A percentile compares a stretch with the other conserved stretches of the same genome.
phyloP scores from a whole-genome alignment of 2,888 invertebrate species.

The Cryptocephalus moraei region DNA sequence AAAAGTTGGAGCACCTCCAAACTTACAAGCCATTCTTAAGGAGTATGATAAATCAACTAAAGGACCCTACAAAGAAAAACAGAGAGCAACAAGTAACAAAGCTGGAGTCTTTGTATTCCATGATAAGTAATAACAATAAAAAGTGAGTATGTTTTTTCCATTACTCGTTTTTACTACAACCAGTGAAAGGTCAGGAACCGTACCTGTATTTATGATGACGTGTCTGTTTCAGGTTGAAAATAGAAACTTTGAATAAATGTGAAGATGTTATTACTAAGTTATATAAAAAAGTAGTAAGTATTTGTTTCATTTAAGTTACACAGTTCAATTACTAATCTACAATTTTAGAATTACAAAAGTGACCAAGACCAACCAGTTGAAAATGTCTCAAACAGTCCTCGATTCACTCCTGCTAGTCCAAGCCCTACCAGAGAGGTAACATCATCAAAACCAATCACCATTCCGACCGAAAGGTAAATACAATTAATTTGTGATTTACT shows the following conservation, averaged over 20 bases:
- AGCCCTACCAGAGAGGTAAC: conserved; percentile 33
- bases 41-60: conserved; percentile 55
- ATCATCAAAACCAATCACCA: conserved; percentile 33
- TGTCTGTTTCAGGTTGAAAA: conserved; percentile 46
- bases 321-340: neutral
- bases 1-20: conserved; percentile 55
- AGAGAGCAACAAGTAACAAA: conserved; percentile 53
- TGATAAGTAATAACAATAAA: conserved; percentile 52
- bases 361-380: neutral
- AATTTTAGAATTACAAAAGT: conserved; percentile 12
- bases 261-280: conserved; percentile 59
- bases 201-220: neutral
- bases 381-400: conserved; percentile 6
- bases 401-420: conserved; percentile 38
- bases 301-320: neutral
- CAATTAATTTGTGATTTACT: neutral
- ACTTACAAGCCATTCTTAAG: conserved; percentile 64
- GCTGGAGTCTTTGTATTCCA: conserved; percentile 51
- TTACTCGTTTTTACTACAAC: neutral
- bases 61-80: conserved; percentile 40
- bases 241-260: conserved; percentile 56
- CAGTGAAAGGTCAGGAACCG: neutral
- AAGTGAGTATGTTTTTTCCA: conserved; percentile 39
- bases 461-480: conserved; percentile 32
- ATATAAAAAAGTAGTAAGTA: conserved; percentile 53